phyloP scores from a whole-genome alignment of 2,113 vertebrate species.

The Scomber japonicus region DNA sequence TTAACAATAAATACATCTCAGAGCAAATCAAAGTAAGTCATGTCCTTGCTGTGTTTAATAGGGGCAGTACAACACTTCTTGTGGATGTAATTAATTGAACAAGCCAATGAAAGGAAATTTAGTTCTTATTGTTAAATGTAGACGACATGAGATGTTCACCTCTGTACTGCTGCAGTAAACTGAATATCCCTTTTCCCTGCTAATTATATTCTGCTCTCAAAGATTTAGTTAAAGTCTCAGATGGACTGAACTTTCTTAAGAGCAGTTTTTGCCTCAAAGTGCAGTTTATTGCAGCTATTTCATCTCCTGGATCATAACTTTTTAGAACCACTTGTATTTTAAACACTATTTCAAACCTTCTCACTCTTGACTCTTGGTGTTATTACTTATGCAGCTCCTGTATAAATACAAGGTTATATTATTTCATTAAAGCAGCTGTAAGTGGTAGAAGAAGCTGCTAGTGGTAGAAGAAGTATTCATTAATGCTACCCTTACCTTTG shows the following conservation, averaged over 20 bases:
- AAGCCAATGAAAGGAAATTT: slow-evolving; percentile 21
- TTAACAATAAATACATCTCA: slow-evolving; percentile 71
- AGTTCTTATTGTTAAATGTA: slow-evolving; percentile 27
- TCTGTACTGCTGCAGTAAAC: slow-evolving; percentile 13
- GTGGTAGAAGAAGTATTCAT: too few relatives aligned
- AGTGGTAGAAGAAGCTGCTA: too few relatives aligned
- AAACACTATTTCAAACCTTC: slow-evolving; percentile 35
- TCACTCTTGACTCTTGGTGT: slow-evolving; percentile 24
- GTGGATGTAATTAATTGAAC: slow-evolving; percentile 60
- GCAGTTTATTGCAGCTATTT: slow-evolving; percentile 28
- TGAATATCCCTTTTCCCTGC: background rate
- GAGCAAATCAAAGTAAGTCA: slow-evolving; percentile 58
- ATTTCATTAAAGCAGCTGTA: too few relatives aligned
- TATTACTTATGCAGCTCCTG: slow-evolving; percentile 10
- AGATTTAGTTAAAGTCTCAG: slow-evolving; percentile 23
- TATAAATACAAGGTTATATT: background rate
- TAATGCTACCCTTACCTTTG: too few relatives aligned
- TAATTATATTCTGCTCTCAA: slow-evolving; percentile 14
- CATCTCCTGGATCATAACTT: slow-evolving; percentile 39
- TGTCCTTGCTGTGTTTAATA: slow-evolving; percentile 34
- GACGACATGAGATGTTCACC: slow-evolving; percentile 8
- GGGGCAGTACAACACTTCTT: slow-evolving; percentile 23
- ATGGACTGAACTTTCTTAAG: slow-evolving; percentile 33
- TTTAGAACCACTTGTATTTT: slow-evolving; percentile 41
- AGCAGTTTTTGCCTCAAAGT: slow-evolving; percentile 24